Evolutionary conservation across 2,888 invertebrate genomes (phyloP).

Genomic region (Acleris cristana): DNA sequence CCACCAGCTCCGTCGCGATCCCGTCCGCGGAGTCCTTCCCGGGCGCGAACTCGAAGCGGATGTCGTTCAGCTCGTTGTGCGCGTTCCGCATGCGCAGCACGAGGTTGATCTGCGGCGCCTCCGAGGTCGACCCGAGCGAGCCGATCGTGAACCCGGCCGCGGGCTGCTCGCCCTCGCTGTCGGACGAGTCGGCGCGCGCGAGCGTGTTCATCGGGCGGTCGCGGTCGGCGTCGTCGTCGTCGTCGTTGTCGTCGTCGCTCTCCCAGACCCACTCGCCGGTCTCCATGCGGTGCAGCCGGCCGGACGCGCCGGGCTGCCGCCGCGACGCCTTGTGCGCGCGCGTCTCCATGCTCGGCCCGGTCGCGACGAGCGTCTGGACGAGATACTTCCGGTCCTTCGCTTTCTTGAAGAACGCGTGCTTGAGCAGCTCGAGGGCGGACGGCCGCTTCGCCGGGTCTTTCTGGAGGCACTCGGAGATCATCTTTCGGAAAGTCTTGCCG

Average conservation of each 20-base stretch:
- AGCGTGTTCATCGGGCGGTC: constrained; percentile 86
- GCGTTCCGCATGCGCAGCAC: constrained; percentile 96
- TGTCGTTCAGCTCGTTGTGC: constrained; percentile 97
- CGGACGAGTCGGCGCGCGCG: constrained; percentile 84
- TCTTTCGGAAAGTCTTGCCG: constrained; percentile 98
- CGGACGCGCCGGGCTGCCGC: constrained; percentile 93
- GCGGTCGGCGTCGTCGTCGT: constrained; percentile 78
- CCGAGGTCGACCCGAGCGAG: constrained; percentile 50
- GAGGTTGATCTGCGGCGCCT: constrained; percentile 88
- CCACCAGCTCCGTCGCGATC: constrained; percentile 98
- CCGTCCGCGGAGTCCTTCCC: constrained; percentile 97
- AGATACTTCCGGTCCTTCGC: constrained; percentile 97
- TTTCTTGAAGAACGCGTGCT: constrained; percentile 99
- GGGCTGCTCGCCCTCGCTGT: constrained; percentile 80
- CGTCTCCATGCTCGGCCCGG: constrained; percentile 95
- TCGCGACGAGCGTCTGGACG: constrained; percentile 92
- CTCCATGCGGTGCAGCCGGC: constrained; percentile 94
- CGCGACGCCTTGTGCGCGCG: constrained; percentile 94
- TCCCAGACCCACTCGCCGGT: constrained; percentile 99
- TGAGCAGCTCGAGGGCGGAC: constrained; percentile 97
- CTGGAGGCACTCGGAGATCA: constrained; percentile 98
- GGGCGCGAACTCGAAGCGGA: constrained; percentile 98
- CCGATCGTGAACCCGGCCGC: constrained; percentile 64
- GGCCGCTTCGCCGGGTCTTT: constrained; percentile 98
- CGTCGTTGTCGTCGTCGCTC: constrained; percentile 87